Evolutionary conservation across 64 coral and sea anemone species (phyloP), one percentile per base, ranked within the genome.

Genomic region (Stylophora pistillata): DNA sequence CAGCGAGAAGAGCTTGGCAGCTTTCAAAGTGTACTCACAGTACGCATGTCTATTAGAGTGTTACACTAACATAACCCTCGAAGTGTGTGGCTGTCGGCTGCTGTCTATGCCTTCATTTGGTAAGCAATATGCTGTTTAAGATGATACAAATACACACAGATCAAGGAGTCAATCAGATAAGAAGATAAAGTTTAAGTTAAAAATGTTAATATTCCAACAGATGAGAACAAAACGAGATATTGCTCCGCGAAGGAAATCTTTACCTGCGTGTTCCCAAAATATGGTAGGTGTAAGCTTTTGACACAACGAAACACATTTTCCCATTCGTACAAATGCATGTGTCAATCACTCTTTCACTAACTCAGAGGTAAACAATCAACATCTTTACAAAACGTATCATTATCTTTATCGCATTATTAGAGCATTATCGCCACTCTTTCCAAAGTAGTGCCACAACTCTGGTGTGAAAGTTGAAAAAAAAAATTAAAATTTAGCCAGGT

Each of bases 201-300:
- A 33, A 64, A 14, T 31, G 15, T 66, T 30, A 1, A 2, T 81
- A 32, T 85, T 85, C 26, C 15, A 55, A 68, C 61, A 91, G 90
- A 81, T 59, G 53, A 78, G 25, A 91, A 91, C n/a, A 17, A 86
- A 47, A 91, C 90, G 20, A 77, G 74, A 71, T 91, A 71, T 30
- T 91, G 90, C 53, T 78, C 10, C 4, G 74, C 82, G 58, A 77
- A 85, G 52, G 90, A 91, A 57, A 76, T 91, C 59, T 68, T 66
- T 20, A 65, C 16, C 5, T 91, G 90, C 32, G 56, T 85, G 10
- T 91, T 47, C 26, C 80, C 71, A 17, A 80, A n/a, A 85, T 86
- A 56, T 66, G 31, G 82, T 86, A 77, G 86, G 82, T 85, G 15
- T 11, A 16, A 41, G 56, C 34, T 16, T 23, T 13, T 1, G 56